These are phyloP conservation scores for Epinephelus awoara DNA, from an alignment of 2,797 vertebrate species.

Conservation along the genomic window DNA sequence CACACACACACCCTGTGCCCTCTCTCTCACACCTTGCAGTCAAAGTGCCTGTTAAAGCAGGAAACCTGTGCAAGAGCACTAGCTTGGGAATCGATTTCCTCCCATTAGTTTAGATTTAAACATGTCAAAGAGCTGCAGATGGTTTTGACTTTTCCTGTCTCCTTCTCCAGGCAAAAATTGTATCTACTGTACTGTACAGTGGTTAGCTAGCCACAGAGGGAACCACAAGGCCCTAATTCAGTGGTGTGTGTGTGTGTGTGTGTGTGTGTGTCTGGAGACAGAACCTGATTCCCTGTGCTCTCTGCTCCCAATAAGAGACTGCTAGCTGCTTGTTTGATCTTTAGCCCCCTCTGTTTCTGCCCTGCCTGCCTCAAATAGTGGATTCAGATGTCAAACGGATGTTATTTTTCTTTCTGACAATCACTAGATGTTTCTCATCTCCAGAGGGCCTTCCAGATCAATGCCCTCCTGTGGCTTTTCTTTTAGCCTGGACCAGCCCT, in stretches of 20 bases:
- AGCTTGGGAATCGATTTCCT: conserved; percentile 74
- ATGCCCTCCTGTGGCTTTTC: conserved; percentile 42
- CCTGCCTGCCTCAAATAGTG: conserved; percentile 57
- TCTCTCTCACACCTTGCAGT: conserved; percentile 66
- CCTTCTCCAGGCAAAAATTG: conserved; percentile 64
- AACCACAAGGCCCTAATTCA: conserved; percentile 48
- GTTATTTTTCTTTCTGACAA: conserved; percentile 76
- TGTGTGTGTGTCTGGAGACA: conserved; percentile 44
- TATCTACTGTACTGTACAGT: conserved; percentile 49
- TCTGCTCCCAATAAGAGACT: conserved; percentile 73
- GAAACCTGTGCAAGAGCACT: conserved; percentile 66
- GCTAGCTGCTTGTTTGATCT: conserved; percentile 67
- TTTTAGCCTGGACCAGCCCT: conserved; percentile 30
- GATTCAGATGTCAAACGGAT: conserved; percentile 77
- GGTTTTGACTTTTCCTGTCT: conserved; percentile 73
- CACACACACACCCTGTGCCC: conserved; percentile 41
- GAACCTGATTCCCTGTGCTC: conserved; percentile 57
- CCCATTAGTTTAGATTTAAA: conserved; percentile 81
- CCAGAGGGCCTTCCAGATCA: conserved; percentile 51
- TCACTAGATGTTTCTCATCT: conserved; percentile 68
- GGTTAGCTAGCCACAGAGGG: conserved; percentile 47
- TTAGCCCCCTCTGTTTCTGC: conserved; percentile 6
- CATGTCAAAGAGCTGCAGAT: conserved; percentile 76
- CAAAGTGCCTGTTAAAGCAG: conserved; percentile 69
- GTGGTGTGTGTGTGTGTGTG: background rate